These are phyloP conservation scores for Tringa solitaria DNA, from an alignment of 2,113 vertebrate species.

Conservation along the genomic window DNA sequence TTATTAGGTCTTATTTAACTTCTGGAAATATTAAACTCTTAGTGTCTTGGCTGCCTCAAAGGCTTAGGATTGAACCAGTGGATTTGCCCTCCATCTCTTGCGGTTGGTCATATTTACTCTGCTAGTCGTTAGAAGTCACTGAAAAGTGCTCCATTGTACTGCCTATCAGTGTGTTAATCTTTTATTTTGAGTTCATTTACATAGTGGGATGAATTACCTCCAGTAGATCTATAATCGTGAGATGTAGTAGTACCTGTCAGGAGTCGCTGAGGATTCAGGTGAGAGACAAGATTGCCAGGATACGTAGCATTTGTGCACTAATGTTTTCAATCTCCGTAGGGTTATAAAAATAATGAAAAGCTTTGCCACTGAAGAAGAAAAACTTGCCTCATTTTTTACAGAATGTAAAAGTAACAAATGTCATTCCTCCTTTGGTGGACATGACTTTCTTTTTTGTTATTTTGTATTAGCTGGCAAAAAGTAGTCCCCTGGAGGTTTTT, in stretches of 20 bases:
- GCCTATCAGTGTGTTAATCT: neutral
- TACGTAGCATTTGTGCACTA: neutral
- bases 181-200: neutral
- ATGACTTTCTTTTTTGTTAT: neutral
- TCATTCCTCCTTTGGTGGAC: neutral
- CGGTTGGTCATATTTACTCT: neutral
- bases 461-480: neutral
- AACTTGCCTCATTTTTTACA: neutral
- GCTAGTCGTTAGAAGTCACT: neutral
- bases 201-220: neutral
- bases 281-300: neutral
- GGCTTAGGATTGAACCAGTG: neutral
- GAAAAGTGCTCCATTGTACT: neutral
- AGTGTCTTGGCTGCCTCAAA: neutral
- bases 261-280: neutral
- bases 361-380: neutral
- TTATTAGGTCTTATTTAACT: neutral
- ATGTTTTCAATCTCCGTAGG: neutral
- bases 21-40: neutral
- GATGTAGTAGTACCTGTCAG: neutral
- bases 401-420: neutral
- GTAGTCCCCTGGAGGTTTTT: neutral
- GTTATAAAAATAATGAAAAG: neutral
- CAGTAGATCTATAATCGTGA: neutral
- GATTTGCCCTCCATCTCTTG: neutral